phyloP scores from a whole-genome alignment of 2,888 invertebrate genomes.

The Eupithecia inturbata region DNA sequence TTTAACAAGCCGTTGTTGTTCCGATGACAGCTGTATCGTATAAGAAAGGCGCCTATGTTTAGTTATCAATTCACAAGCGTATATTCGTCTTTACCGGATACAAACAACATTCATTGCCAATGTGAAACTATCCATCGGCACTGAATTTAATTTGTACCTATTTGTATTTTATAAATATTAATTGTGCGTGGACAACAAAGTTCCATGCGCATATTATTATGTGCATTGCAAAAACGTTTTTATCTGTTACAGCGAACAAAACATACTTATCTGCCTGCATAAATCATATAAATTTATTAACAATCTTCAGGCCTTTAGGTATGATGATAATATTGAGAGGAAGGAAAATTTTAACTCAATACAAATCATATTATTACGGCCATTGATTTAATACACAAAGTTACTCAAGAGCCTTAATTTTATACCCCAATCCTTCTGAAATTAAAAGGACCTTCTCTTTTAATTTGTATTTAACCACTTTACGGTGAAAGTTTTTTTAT shows the following conservation, averaged over 20 bases:
- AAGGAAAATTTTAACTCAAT: background rate
- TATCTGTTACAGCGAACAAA: background rate
- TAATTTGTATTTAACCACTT: background rate
- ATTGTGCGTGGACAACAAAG: background rate
- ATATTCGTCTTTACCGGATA: background rate
- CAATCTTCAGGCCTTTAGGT: background rate
- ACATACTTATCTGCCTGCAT: background rate
- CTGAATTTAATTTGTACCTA: background rate
- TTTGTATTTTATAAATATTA: background rate
- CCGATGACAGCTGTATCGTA: background rate
- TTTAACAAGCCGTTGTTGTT: background rate
- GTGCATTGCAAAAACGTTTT: background rate
- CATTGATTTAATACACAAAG: background rate
- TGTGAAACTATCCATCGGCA: background rate
- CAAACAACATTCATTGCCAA: background rate
- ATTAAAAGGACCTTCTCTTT: background rate
- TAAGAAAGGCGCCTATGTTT: conserved; percentile 6
- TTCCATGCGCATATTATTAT: background rate
- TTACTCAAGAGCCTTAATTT: background rate
- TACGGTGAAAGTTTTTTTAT: background rate
- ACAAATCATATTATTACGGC: background rate
- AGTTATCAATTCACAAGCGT: conserved; percentile 1
- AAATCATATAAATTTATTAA: background rate
- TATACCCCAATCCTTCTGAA: background rate
- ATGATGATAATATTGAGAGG: background rate